Conservation (phyloP, 2,797 vertebrate species). For the Staurois parvus region DNA sequence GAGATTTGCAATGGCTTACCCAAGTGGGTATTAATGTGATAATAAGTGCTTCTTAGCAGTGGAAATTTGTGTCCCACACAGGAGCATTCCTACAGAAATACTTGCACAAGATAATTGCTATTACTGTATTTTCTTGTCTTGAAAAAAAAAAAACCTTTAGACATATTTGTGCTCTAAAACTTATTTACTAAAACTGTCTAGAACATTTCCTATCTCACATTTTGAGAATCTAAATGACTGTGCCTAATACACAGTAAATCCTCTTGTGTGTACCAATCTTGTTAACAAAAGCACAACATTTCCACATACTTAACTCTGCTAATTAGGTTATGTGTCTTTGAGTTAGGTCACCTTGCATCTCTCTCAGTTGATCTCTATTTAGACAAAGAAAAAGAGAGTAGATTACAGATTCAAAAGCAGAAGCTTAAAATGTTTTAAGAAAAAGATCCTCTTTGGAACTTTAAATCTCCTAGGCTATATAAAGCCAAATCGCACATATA, state of each 20-base stretch:
- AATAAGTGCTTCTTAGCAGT: too few relatives aligned
- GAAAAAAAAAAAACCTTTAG: too few relatives aligned
- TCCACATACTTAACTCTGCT: conserved; percentile 46
- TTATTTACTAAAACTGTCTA: neutral
- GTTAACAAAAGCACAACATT: conserved; percentile 55
- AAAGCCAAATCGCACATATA: conserved; percentile 47
- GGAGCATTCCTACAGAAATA: too few relatives aligned
- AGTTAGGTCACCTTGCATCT: conserved; percentile 51
- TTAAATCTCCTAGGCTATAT: conserved; percentile 60
- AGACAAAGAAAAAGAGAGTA: conserved; percentile 65
- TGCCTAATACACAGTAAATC: conserved; percentile 25
- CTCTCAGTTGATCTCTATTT: conserved; percentile 44
- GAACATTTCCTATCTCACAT: neutral
- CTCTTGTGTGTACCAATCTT: conserved; percentile 32
- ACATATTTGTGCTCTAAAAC: neutral
- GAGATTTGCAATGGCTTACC: too few relatives aligned
- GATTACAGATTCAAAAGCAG: conserved; percentile 65
- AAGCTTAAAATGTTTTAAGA: conserved; percentile 64
- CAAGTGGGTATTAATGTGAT: too few relatives aligned
- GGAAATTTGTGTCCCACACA: too few relatives aligned
- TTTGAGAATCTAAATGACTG: neutral
- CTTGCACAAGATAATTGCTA: too few relatives aligned
- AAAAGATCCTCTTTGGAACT: conserved; percentile 52
- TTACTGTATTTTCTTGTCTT: too few relatives aligned
- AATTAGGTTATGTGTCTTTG: conserved; percentile 61